Evolutionary conservation across 1,140 invertebrate species (phyloP).

Genomic region (Homarus americanus): DNA sequence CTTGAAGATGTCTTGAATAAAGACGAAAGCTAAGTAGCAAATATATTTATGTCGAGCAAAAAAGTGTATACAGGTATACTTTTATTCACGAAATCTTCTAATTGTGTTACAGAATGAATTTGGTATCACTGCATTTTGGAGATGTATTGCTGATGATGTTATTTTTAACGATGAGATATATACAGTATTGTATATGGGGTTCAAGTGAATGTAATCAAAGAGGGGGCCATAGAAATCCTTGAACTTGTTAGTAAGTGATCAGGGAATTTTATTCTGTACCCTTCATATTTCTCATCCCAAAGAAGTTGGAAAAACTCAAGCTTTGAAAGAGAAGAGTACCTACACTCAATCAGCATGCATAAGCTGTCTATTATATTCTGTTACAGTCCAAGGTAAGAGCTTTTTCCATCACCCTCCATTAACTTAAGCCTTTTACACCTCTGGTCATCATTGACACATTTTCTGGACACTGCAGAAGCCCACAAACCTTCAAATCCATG

Average conservation of each 20-base stretch:
- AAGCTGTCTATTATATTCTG: not conserved
- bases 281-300: slow-evolving; percentile 47
- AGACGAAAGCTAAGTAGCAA: too few species aligned
- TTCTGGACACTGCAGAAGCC: not conserved
- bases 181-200: too few species aligned
- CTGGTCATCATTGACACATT: not conserved
- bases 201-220: slow-evolving; percentile 41
- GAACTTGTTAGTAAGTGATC: slow-evolving; percentile 29
- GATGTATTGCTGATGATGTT: too few species aligned
- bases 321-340: slow-evolving; percentile 40
- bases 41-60: too few species aligned
- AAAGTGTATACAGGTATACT: too few species aligned
- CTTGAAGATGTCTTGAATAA: too few species aligned
- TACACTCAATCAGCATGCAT: slow-evolving; percentile 11
- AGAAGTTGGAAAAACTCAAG: slow-evolving; percentile 47
- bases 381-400: not conserved
- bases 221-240: slow-evolving; percentile 33
- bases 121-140: too few species aligned
- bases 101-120: too few species aligned
- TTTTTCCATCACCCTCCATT: not conserved
- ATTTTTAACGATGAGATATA: too few species aligned
- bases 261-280: slow-evolving; percentile 5
- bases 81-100: too few species aligned
- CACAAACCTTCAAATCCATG: slow-evolving; percentile 10
- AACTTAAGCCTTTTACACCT: not conserved